Conservation (phyloP, 2,888 invertebrate genomes). For the Limnephilus rhombicus region DNA sequence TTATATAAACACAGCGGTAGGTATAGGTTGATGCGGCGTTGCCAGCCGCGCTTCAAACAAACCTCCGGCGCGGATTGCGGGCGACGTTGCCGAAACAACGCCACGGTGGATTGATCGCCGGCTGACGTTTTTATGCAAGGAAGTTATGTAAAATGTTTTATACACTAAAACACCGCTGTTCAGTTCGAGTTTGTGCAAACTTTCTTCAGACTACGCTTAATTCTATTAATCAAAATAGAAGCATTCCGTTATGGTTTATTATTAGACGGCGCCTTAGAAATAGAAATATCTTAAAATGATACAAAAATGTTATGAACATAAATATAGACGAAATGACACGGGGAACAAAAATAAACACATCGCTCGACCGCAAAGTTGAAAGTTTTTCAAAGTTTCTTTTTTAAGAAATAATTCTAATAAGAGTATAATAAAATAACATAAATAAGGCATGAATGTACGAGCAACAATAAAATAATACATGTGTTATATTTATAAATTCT, state of each 20-base stretch:
- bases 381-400: not conserved
- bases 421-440: not conserved
- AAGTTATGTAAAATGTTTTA: constrained; percentile 46
- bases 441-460: not conserved
- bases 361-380: too few species aligned
- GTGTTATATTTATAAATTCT: not conserved
- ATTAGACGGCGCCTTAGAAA: not conserved
- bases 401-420: not conserved
- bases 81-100: constrained; percentile 46
- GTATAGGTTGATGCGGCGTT: constrained; percentile 48
- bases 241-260: constrained; percentile 9
- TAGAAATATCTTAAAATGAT: not conserved
- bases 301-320: not conserved
- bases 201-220: constrained; percentile 36
- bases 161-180: constrained; percentile 13
- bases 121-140: constrained; percentile 52
- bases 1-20: constrained; percentile 51
- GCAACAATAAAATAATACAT: not conserved
- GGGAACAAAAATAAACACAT: not conserved
- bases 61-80: not conserved
- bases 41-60: constrained; percentile 39
- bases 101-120: constrained; percentile 42
- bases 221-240: constrained; percentile 34
- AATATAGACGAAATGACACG: not conserved
- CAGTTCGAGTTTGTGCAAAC: constrained; percentile 21